These are phyloP conservation scores for Andrena haemorrhoa DNA, from an alignment of 2,888 invertebrate genomes.

Conservation along the genomic window DNA sequence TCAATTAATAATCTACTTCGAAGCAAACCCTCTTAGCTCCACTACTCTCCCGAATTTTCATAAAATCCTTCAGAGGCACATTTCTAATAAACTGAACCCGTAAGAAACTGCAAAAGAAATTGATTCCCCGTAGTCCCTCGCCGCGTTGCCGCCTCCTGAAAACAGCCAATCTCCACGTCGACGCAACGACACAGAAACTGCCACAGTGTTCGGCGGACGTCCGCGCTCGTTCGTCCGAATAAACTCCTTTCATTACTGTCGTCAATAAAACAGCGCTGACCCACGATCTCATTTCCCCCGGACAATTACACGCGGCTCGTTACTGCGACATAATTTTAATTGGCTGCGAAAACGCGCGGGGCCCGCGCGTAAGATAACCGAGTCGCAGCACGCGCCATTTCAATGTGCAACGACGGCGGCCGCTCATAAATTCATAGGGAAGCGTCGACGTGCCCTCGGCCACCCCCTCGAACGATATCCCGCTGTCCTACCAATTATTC, in stretches of 20 bases:
- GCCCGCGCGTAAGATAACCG: slow-evolving; percentile 57
- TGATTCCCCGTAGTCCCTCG: no score
- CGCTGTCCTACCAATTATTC: slow-evolving; percentile 52
- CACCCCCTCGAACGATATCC: neutral
- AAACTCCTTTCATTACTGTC: slow-evolving; percentile 66
- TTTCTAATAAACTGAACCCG: no score
- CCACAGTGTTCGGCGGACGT: neutral
- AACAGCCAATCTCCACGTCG: neutral
- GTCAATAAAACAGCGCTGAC: slow-evolving; percentile 29
- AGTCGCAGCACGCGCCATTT: slow-evolving; percentile 1
- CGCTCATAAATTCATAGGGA: slow-evolving; percentile 58
- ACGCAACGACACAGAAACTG: slow-evolving; percentile 20
- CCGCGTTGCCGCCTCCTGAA: no score
- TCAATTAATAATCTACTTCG: no score
- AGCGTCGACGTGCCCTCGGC: neutral
- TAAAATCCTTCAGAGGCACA: no score
- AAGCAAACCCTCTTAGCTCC: no score
- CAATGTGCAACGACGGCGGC: slow-evolving; percentile 9
- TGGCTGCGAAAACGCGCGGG: slow-evolving; percentile 53
- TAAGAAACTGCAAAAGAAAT: no score
- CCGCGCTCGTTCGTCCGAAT: slow-evolving; percentile 59
- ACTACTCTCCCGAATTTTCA: no score
- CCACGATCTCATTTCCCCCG: slow-evolving; percentile 65
- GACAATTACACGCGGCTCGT: slow-evolving; percentile 63
- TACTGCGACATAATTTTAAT: slow-evolving; percentile 67